phyloP scores from a whole-genome alignment of 1,140 invertebrate genomes.

The Drosophila watanabei region DNA sequence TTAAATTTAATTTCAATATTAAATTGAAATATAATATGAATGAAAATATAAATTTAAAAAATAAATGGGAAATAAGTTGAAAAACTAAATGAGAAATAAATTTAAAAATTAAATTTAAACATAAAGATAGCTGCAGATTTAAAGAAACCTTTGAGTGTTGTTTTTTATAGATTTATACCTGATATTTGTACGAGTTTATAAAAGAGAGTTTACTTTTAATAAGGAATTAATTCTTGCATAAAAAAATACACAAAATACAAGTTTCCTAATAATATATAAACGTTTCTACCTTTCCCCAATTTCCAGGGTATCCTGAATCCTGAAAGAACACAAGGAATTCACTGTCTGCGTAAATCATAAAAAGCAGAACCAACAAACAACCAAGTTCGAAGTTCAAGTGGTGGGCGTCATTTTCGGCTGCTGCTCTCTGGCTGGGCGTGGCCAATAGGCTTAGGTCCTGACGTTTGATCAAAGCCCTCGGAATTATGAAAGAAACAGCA shows the following conservation, averaged over 20 bases:
- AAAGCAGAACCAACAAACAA: slow-evolving; percentile 42
- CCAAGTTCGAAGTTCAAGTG: slow-evolving; percentile 50
- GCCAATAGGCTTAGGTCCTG: slow-evolving; percentile 70
- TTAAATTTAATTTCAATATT: not conserved
- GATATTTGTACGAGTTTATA: not conserved
- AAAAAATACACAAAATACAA: too few relatives aligned
- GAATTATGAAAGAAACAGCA: slow-evolving; percentile 69
- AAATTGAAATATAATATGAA: not conserved
- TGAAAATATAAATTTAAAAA: not conserved
- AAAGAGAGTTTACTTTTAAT: not conserved
- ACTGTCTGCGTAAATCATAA: slow-evolving; percentile 71
- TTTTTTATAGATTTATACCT: not conserved
- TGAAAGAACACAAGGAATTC: slow-evolving; percentile 8
- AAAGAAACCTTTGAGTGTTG: fast-evolving
- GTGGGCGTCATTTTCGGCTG: slow-evolving; percentile 16
- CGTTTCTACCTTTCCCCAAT: too few relatives aligned
- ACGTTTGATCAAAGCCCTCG: slow-evolving; percentile 75
- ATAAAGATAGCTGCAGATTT: not conserved
- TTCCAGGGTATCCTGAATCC: not conserved
- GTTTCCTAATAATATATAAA: not conserved
- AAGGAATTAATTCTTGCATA: too few relatives aligned
- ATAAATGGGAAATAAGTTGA: not conserved
- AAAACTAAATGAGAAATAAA: not conserved
- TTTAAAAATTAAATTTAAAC: not conserved
- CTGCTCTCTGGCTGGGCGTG: slow-evolving; percentile 24